Evolutionary conservation across 2,888 invertebrate genomes (phyloP), one percentile per base, ranked within the genome.

Genomic region (Plemyria rubiginata): DNA sequence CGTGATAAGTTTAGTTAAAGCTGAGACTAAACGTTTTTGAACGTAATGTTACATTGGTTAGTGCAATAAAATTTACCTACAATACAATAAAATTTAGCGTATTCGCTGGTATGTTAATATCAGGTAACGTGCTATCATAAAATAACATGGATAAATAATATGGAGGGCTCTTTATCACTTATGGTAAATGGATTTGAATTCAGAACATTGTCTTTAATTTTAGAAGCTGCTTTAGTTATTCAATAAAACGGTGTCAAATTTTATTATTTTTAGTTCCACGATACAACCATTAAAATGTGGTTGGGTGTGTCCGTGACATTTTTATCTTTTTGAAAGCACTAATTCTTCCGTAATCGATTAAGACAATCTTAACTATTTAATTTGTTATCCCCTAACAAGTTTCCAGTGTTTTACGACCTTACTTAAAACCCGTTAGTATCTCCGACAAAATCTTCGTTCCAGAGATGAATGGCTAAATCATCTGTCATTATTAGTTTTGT

Each of bases 391-490:
- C 72, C 72, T 78, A 72, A 64, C 71, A 68, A 70, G 71, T 71
- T 73, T 73, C 72, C 73, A 73, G 70, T 67, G 57, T 73, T 76
- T 74, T 72, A 77, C 72, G 70, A 71, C 68, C 70, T 70, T 70
- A 79, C 71, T 66, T 72, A 73, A 72, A 71, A 73, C 70, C 72
- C 72, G 72, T 78, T 74, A 70, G 75, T 76, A 77, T 75, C 75
- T 71, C 68, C 65, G 74, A 73, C 64, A 71, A 75, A 79, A 72
- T 79, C 77, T 77, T 72, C 67, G 62, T 74, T 77, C 70, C 76
- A 66, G 70, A 72, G 73, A 71, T 71, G 75, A 77, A 78, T 78
- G 80, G 79, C 75, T 80, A 81, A 81, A 80, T 82, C 77, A 79
- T 77, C 75, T 76, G 75, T 65, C 69, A 78, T 79, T 74, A 81